phyloP scores from a whole-genome alignment of 2,113 vertebrate species.

The Pitta sordida region DNA sequence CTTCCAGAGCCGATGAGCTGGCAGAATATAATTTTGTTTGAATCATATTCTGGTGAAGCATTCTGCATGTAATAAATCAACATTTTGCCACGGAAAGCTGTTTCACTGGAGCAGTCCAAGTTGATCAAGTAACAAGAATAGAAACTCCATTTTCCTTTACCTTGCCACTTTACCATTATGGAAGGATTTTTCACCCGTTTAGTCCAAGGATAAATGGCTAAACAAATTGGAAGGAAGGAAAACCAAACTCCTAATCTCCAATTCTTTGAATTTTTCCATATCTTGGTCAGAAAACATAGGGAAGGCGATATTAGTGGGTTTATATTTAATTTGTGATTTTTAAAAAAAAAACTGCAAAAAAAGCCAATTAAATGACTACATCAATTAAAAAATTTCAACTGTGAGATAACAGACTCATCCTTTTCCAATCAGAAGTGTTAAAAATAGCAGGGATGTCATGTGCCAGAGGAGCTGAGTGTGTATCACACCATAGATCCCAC shows the following conservation, averaged over 20 bases:
- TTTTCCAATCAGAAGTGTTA: background rate
- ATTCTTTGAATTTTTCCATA: background rate
- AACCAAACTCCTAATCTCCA: background rate
- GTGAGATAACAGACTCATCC: background rate
- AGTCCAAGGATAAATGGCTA: background rate
- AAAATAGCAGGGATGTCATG: background rate
- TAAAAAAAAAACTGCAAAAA: background rate
- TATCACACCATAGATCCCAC: background rate
- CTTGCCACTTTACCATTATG: background rate
- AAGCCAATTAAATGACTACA: background rate
- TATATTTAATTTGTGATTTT: background rate
- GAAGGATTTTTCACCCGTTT: background rate
- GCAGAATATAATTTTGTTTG: slow-evolving; percentile 2
- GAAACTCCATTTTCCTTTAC: background rate
- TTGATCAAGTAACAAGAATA: background rate
- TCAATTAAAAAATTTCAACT: background rate
- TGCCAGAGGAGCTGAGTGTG: background rate
- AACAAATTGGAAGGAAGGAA: background rate
- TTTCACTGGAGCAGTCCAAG: background rate
- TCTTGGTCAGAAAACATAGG: background rate
- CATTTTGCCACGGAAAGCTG: background rate
- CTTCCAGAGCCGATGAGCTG: background rate
- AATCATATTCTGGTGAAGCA: background rate
- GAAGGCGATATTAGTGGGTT: background rate
- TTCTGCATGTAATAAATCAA: background rate